phyloP scores from a whole-genome alignment of 2,797 vertebrate species.

The Salarias fasciatus region DNA sequence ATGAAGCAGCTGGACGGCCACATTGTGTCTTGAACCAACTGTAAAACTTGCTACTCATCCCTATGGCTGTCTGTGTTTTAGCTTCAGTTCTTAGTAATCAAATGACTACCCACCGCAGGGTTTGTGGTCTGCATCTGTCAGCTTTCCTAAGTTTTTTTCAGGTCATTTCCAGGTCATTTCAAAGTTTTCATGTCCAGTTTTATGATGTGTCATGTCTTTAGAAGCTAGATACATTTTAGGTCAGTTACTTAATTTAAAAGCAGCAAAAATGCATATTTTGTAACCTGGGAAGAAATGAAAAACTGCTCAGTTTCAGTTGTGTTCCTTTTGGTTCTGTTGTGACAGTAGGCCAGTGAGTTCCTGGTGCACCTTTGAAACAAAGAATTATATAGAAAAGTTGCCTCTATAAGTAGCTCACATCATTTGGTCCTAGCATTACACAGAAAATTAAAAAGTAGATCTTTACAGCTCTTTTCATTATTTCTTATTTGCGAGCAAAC shows the following conservation, averaged over 20 bases:
- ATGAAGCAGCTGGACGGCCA: constrained; percentile 66
- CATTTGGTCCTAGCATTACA: constrained; percentile 26
- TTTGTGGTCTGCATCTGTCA: constrained; percentile 35
- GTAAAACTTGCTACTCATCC: constrained; percentile 51
- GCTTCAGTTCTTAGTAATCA: constrained; percentile 46
- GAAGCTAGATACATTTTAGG: not conserved
- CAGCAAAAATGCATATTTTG: not conserved
- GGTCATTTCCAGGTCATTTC: constrained; percentile 16
- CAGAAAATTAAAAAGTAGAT: constrained; percentile 4
- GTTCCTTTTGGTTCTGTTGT: no score
- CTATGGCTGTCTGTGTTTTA: constrained; percentile 67
- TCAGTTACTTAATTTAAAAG: not conserved
- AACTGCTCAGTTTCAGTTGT: no score
- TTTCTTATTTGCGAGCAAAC: constrained; percentile 36
- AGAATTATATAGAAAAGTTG: constrained; percentile 1
- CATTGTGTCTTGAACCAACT: constrained; percentile 54
- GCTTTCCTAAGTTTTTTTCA: not conserved
- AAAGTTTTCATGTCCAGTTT: not conserved
- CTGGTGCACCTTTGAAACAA: not conserved
- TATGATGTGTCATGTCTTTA: not conserved
- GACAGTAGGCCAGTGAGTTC: not conserved
- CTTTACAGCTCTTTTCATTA: constrained; percentile 15
- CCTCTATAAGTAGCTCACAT: not conserved
- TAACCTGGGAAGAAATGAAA: no score
- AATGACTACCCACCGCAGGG: constrained; percentile 37